Base-by-base conservation (phyloP, 2,888 invertebrate genomes). In the Drosophila lacicola region DNA sequence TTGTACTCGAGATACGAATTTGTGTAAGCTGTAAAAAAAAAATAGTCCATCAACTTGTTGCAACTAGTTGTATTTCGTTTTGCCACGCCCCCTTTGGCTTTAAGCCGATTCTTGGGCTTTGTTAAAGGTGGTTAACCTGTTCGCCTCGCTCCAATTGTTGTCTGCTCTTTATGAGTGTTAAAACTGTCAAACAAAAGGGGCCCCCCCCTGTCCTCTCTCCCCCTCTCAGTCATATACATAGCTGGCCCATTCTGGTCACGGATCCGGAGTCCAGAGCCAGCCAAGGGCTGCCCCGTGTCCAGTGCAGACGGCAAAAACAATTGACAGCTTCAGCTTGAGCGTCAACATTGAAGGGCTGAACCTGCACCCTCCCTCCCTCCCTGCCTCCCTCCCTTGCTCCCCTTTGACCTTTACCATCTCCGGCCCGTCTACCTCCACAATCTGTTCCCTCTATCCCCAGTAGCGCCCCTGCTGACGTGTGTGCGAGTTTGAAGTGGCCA, bases 261-360 rank as follows among this genome's bases (percentile, higher is more conserved):
- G 29, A 42, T 10, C 17, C 14, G 13, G 17, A 36, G 33, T 33
- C 29, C 60, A 36, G 25, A 13, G 42, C 34, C 14, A 41, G 25
- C 34, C 29, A 46, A 57, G 54, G 54, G 39, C 51, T 62, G 29
- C 47, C 58, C 63, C 53, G 25, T 63, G 78, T 75, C 74, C 74
- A 68, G 17, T 53, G 56, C 68, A 78, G 74, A 68, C 53, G 47
- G 34, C 14, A 54, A 60, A 69, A 78, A 78, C 68, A 75, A 75
- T 78, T 78, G 75, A 75, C 75, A 73, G 78, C 78, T 67, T 46
- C 56, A 67, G 74, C 78, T 72, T 46, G 49, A 71, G 78, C 60
- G 74, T 78, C 68, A 63, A 62, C 73, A 72, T 73, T 78, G 42
- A 57, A 56, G 19, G 19, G 21, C 47, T 51, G 34, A 13, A n/a